phyloP scores from a whole-genome alignment of 2,888 invertebrate genomes.

The Drosophila prolongata region DNA sequence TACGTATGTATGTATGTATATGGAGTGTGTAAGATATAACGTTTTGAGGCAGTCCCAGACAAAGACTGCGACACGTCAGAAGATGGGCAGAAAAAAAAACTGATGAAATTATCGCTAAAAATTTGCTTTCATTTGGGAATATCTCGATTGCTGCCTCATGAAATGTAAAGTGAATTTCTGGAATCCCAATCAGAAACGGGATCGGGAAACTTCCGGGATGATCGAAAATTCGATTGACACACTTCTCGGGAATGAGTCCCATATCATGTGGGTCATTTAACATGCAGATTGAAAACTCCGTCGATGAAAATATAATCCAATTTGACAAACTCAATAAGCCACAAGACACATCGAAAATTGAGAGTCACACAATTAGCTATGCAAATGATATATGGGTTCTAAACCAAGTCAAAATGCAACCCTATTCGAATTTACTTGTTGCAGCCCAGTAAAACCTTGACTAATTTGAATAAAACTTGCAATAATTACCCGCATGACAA shows the following conservation, averaged over 20 bases:
- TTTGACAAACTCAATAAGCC: slow-evolving; percentile 56
- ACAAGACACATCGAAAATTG: slow-evolving; percentile 38
- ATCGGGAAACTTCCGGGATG: slow-evolving; percentile 26
- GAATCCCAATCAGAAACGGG: slow-evolving; percentile 33
- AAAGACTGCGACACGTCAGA: slow-evolving; percentile 47
- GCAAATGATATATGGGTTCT: slow-evolving; percentile 65
- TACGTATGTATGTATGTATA: too few relatives aligned
- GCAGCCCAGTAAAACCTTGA: slow-evolving; percentile 32
- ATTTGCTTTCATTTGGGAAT: slow-evolving; percentile 30
- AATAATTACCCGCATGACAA: slow-evolving; percentile 72
- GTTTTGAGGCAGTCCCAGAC: slow-evolving; percentile 62
- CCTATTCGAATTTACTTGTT: slow-evolving; percentile 40
- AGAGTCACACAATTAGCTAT: slow-evolving; percentile 70
- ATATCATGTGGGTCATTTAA: slow-evolving; percentile 68
- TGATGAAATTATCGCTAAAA: slow-evolving; percentile 45
- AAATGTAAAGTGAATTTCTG: slow-evolving; percentile 14
- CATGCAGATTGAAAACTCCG: slow-evolving; percentile 75
- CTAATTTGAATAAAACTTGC: slow-evolving; percentile 46
- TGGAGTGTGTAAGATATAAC: slow-evolving; percentile 5
- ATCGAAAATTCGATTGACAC: slow-evolving; percentile 48
- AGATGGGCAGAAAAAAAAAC: slow-evolving; percentile 6
- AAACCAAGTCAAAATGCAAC: slow-evolving; percentile 30
- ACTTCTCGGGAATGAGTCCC: slow-evolving; percentile 26
- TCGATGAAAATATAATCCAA: slow-evolving; percentile 60
- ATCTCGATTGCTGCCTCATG: not conserved